Conservation (phyloP, 2,888 invertebrate species). For the Diarsia mendica region DNA sequence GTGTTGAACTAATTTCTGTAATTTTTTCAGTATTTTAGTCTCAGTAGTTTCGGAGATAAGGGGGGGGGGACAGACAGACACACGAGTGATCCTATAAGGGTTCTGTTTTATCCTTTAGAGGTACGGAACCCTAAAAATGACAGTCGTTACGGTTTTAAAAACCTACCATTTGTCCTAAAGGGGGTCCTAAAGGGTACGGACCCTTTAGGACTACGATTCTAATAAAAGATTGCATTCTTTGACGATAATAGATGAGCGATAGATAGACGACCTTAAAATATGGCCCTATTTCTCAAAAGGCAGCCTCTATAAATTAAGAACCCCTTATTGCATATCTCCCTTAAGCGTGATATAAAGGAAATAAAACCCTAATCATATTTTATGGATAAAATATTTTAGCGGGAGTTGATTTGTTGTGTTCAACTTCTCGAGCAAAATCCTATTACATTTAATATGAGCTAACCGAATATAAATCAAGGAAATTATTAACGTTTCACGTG, state of each 20-base stretch:
- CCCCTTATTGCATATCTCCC: background rate
- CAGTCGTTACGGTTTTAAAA: background rate
- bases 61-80: too few relatives aligned
- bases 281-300: background rate
- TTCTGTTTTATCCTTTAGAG: too few relatives aligned
- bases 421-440: slow-evolving; percentile 10
- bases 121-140: too few relatives aligned
- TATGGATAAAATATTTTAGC: slow-evolving; percentile 13
- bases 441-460: slow-evolving; percentile 23
- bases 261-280: background rate
- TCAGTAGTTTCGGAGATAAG: too few relatives aligned
- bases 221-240: background rate
- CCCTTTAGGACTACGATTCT: background rate
- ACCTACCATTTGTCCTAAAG: background rate
- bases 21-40: too few relatives aligned
- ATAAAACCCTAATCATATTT: slow-evolving; percentile 9
- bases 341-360: slow-evolving; percentile 4
- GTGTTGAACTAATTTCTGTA: too few relatives aligned
- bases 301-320: background rate
- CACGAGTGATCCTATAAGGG: too few relatives aligned
- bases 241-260: background rate
- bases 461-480: slow-evolving; percentile 29
- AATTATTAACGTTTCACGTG: slow-evolving; percentile 43
- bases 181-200: too few relatives aligned
- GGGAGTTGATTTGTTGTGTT: slow-evolving; percentile 33